Conservation (phyloP, 2,888 invertebrate species). For the Ganaspis brasiliensis region DNA sequence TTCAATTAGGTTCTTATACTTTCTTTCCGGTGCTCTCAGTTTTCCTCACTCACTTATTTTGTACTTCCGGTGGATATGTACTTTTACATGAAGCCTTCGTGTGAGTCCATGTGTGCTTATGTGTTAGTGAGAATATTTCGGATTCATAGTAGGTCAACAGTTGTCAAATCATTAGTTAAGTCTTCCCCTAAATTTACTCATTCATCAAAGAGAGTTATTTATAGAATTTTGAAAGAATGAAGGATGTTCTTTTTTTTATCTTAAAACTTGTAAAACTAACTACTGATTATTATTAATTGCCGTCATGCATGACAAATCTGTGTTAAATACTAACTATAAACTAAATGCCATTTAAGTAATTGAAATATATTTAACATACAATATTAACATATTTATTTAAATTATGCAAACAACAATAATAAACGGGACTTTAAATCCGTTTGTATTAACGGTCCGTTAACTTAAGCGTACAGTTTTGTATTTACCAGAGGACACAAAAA, state of each 20-base stretch:
- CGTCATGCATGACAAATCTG: too few relatives aligned
- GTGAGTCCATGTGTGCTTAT: not conserved
- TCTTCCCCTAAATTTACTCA: constrained; percentile 40
- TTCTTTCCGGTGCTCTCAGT: not conserved
- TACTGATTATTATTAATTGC: too few relatives aligned
- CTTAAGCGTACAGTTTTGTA: not conserved
- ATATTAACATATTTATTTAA: not conserved
- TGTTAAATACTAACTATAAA: too few relatives aligned
- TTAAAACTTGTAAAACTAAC: too few relatives aligned
- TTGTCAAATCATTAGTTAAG: constrained; percentile 54
- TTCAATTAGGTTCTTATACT: not conserved
- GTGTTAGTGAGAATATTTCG: constrained; percentile 49
- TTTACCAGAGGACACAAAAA: constrained; percentile 10
- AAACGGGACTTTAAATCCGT: constrained; percentile 1
- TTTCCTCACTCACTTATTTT: constrained; percentile 1
- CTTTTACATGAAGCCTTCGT: not conserved
- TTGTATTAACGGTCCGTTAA: constrained; percentile 12
- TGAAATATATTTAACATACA: too few relatives aligned
- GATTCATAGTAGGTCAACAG: constrained; percentile 52
- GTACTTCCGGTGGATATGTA: constrained; percentile 46
- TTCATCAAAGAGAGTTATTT: constrained; percentile 42
- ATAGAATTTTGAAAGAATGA: too few relatives aligned
- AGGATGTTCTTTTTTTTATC: too few relatives aligned
- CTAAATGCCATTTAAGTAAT: too few relatives aligned
- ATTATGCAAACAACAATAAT: constrained; percentile 7